Conservation (phyloP, 2,113 vertebrate species). For the Poicephalus meyeri region DNA sequence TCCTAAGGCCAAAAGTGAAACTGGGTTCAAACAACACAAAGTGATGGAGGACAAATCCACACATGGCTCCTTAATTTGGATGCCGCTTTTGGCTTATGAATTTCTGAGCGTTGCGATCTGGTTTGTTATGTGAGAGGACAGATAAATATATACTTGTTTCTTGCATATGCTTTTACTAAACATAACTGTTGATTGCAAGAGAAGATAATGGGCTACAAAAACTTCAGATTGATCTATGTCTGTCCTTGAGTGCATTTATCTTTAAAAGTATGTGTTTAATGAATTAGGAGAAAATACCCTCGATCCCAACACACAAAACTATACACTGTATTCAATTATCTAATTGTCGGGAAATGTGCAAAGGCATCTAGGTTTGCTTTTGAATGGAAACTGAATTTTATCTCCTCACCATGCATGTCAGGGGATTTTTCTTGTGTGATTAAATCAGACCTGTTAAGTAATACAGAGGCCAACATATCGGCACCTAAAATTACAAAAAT, state of each 20-base stretch:
- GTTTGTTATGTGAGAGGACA: neutral
- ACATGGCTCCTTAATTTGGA: neutral
- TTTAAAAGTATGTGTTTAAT: neutral
- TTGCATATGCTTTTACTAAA: neutral
- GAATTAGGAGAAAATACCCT: neutral
- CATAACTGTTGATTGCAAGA: neutral
- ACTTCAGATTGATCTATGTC: neutral
- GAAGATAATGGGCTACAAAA: neutral
- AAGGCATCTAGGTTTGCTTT: neutral
- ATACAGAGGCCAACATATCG: neutral
- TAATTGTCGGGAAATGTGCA: neutral
- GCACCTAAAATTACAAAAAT: neutral
- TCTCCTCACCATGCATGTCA: neutral
- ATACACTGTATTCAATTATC: neutral
- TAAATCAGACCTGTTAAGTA: slow-evolving; percentile 4
- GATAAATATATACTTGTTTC: neutral
- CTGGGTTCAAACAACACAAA: neutral
- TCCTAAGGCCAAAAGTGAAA: neutral
- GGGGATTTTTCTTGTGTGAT: neutral
- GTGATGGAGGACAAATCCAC: neutral
- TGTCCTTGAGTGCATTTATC: neutral
- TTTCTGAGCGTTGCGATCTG: neutral
- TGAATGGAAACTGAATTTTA: slow-evolving; percentile 4
- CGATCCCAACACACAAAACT: neutral
- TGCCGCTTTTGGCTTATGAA: neutral